phyloP scores from a whole-genome alignment of 2,888 invertebrate genomes.

The Hipparchia semele region DNA sequence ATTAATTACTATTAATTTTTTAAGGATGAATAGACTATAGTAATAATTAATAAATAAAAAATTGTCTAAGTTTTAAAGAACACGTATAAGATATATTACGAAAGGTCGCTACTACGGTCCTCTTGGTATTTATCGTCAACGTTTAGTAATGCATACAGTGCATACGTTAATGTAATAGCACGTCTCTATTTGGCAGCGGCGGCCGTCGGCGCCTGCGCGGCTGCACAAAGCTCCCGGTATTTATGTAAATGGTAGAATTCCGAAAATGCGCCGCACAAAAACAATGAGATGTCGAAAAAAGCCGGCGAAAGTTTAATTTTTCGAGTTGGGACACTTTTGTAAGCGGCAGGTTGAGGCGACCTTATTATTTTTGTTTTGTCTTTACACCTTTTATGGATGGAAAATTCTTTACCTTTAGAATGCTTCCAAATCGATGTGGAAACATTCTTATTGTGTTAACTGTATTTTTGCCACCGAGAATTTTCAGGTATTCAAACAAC shows the following conservation, averaged over 20 bases:
- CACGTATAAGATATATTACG: too few relatives aligned
- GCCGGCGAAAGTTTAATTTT: slow-evolving; percentile 74
- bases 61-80: too few relatives aligned
- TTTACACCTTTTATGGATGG: slow-evolving; percentile 33
- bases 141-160: neutral
- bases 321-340: slow-evolving; percentile 64
- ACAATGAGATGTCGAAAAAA: slow-evolving; percentile 68
- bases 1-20: too few relatives aligned
- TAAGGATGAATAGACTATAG: too few relatives aligned
- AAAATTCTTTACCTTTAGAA: slow-evolving; percentile 23
- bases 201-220: slow-evolving; percentile 74
- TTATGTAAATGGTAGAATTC: slow-evolving; percentile 80
- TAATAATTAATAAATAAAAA: too few relatives aligned
- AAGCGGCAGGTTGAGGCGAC: slow-evolving; percentile 42
- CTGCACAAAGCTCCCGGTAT: slow-evolving; percentile 75
- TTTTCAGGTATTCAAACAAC: neutral
- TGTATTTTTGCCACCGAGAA: neutral
- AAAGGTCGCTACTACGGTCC: neutral
- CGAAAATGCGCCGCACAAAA: slow-evolving; percentile 76
- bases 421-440: neutral
- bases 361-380: slow-evolving; percentile 41
- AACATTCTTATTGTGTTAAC: neutral
- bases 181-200: slow-evolving; percentile 17
- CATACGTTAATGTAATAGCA: slow-evolving; percentile 13
- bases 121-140: neutral